Base-by-base conservation (phyloP, 2,888 invertebrate species). In the Laspeyria flexula region DNA sequence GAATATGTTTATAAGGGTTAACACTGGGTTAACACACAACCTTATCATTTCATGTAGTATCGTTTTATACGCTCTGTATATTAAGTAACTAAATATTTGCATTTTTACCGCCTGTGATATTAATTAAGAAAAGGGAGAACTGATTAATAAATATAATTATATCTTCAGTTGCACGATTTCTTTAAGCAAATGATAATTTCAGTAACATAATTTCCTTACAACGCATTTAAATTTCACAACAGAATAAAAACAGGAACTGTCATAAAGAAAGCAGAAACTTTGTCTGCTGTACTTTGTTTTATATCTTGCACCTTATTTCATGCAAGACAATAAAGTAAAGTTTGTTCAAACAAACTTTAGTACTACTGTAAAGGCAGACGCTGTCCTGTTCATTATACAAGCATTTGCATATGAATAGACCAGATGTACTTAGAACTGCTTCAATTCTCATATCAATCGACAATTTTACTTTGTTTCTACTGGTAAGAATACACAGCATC, bases 281-380 rank as follows among this genome's bases (percentile, higher is more conserved):
- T 54, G 40, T 50, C 50, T 56, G 37, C 34, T 53, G 55, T 43
- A 50, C 59, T 71, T 73, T 74, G 66, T 72, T 66, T 65, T 54
- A 53, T 54, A 64, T 51, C 55, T 37, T 35, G 41, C 41, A 55
- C 62, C 61, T 66, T 75, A 66, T 71, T 76, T 65, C 60, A 52
- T 64, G 41, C 25, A 51, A 43, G 54, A 69, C 69, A 65, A 56
- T 73, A 74, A 67, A 75, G 70, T 67, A 65, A 71, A 71, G 61
- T 71, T 70, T 58, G 49, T 56, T 67, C 54, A 47, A 54, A 50
- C 43, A 12, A 65, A 71, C 50, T 71, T 67, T 51, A 50, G 31
- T 49, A 49, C 60, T 48, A 27, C 15, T 44, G 43, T 41, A 16
- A 31, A 33, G 12, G 11, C 31, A 30, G 25, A 30, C 23, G 25